Conservation (phyloP, 2,113 vertebrate genomes). For the Alectura lathami region DNA sequence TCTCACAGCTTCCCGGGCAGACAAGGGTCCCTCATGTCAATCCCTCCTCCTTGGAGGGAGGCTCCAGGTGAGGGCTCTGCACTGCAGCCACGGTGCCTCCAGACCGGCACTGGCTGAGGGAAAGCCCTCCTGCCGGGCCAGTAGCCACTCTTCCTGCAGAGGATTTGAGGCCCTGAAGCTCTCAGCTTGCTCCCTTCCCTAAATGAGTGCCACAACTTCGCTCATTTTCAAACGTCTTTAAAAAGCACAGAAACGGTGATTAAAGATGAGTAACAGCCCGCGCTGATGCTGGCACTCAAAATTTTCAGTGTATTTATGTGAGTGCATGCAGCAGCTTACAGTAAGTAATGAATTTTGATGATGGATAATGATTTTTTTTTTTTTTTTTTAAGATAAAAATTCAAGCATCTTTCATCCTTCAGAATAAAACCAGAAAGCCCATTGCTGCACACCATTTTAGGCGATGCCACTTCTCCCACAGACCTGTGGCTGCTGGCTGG, state of each 20-base stretch:
- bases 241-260: not conserved
- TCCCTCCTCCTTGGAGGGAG: not conserved
- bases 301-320: not conserved
- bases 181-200: not conserved
- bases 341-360: not conserved
- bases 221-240: not conserved
- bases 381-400: not conserved
- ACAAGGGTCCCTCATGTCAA: not conserved
- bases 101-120: not conserved
- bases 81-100: not conserved
- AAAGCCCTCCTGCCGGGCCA: not conserved
- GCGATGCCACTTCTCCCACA: not conserved
- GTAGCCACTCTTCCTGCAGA: not conserved
- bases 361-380: not conserved
- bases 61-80: not conserved
- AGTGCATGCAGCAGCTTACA: not conserved
- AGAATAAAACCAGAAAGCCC: not conserved
- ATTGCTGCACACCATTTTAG: not conserved
- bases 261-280: not conserved
- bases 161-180: not conserved
- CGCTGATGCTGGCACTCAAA: not conserved
- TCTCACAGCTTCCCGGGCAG: not conserved
- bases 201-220: not conserved
- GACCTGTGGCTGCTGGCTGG: not conserved
- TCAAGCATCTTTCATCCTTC: not conserved